These are phyloP conservation scores for Pleuronectes platessa DNA, from an alignment of 2,113 vertebrate species.

Conservation along the genomic window DNA sequence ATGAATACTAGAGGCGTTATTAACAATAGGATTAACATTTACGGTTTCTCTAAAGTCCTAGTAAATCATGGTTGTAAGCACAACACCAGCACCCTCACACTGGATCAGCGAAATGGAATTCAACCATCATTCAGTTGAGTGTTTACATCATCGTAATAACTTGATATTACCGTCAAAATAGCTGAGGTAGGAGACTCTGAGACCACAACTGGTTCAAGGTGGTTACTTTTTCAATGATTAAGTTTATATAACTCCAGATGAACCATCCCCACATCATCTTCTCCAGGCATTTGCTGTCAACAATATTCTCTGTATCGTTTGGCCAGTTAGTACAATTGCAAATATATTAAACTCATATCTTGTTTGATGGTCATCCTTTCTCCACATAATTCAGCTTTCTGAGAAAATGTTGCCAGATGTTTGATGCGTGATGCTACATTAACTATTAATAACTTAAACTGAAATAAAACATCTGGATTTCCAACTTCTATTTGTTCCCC, in stretches of 20 bases:
- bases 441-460: conserved; percentile 1
- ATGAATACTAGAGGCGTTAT: too few relatives aligned
- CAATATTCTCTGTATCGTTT: not conserved
- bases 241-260: not conserved
- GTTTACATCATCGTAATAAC: too few relatives aligned
- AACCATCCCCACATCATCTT: not conserved
- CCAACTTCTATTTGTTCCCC: conserved; percentile 1
- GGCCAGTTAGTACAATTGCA: not conserved
- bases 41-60: not conserved
- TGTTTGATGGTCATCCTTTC: not conserved
- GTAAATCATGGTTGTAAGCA: not conserved
- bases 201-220: not conserved
- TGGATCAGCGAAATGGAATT: too few relatives aligned
- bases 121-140: too few relatives aligned
- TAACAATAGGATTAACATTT: too few relatives aligned
- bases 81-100: not conserved
- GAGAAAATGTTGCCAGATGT: conserved; percentile 16
- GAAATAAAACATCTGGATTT: conserved; percentile 26
- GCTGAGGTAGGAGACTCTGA: too few relatives aligned
- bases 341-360: not conserved
- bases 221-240: too few relatives aligned
- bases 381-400: not conserved
- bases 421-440: not conserved
- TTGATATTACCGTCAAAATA: too few relatives aligned
- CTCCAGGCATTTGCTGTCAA: not conserved